Evolutionary conservation across 2,888 invertebrate species (phyloP), one percentile per base, ranked within the genome.

Genomic region (Caenorhabditis angaria): DNA sequence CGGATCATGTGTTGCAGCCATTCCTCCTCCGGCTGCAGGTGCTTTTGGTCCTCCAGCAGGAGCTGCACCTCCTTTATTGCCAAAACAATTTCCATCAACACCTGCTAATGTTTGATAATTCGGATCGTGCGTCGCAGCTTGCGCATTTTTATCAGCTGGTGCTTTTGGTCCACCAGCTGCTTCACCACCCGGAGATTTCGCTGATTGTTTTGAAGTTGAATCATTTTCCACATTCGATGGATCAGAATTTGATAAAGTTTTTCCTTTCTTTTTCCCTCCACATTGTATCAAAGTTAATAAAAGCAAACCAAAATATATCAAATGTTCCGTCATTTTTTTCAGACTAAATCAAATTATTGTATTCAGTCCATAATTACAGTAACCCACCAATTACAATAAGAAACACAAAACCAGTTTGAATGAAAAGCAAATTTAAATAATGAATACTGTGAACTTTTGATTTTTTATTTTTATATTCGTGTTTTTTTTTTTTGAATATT

Each of bases 31-130:
- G 41, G 41, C 48, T n/a, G 55, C 29, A 12, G 62, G 62, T n/a
- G 61, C 61, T 27, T 58, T 58, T 22, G 58, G 58, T 24, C 24
- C 58, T 32, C 32, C 32, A 3, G 56, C 20, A 32, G 56, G 56
- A 27, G 27, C 66, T 5, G 62, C 51, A 20, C 51, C 60, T 2
- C 51, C 51, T 10, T 61, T 62, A 3, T 57, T 29, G 2, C 24
- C 62, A 20, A 66, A 58, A 10, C 54, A 56, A 41, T 71, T 48
- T 20, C 53, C 56, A n/a, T 61, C 60, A 3, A 71, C 22, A 6
- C 71, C 71, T 10, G 71, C 71, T 6, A 71, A 62, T 18, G 71
- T 71, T 60, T 71, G 71, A 57, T 71, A 71, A 47, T 71, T 71
- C 8, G 71, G 71, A 54, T 71, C 71, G 20, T 71, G 63, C 10